Percentiles rank a stretch among this genome's conserved stretches.
Evolutionary conservation across 2,888 invertebrate genomes (phyloP).

Genomic region (Portevinia maculata): DNA sequence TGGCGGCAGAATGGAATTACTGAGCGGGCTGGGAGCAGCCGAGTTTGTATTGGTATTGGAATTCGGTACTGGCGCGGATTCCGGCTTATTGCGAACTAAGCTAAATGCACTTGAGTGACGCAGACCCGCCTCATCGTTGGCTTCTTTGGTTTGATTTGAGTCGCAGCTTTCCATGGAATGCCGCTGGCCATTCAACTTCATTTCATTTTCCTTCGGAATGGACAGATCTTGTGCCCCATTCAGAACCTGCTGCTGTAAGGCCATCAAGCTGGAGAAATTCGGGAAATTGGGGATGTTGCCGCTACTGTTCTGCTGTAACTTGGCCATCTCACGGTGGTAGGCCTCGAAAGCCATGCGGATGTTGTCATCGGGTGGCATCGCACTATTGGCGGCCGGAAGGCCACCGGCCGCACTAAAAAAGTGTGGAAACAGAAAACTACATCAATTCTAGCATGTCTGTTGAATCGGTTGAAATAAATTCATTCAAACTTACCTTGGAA

Average conservation of each 20-base stretch:
- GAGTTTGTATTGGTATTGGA: constrained; percentile 85
- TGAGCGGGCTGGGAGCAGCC: constrained; percentile 92
- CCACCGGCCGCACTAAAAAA: constrained; percentile 87
- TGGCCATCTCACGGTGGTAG: constrained; percentile 96
- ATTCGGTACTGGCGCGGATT: constrained; percentile 79
- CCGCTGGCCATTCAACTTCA: constrained; percentile 83
- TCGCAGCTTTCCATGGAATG: constrained; percentile 77
- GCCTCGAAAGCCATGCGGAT: constrained; percentile 95
- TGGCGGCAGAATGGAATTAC: constrained; percentile 93
- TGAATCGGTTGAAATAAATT: constrained; percentile 56
- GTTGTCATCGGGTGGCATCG: constrained; percentile 88
- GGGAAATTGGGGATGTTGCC: constrained; percentile 85
- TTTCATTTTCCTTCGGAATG: constrained; percentile 89
- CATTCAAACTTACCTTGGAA: constrained; percentile 87
- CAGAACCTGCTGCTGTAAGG: constrained; percentile 89
- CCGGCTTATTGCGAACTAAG: constrained; percentile 92
- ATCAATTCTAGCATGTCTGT: constrained; percentile 79
- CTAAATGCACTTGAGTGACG: constrained; percentile 89
- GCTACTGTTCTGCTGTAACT: constrained; percentile 88
- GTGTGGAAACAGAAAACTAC: constrained; percentile 92
- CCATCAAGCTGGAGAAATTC: constrained; percentile 87
- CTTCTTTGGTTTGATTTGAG: constrained; percentile 73
- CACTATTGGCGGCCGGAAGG: constrained; percentile 80
- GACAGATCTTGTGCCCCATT: constrained; percentile 93
- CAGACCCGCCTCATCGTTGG: constrained; percentile 76